Evolutionary conservation across 1,140 invertebrate genomes (phyloP), one percentile per base, ranked within the genome.

Genomic region (Plodia interpunctella): DNA sequence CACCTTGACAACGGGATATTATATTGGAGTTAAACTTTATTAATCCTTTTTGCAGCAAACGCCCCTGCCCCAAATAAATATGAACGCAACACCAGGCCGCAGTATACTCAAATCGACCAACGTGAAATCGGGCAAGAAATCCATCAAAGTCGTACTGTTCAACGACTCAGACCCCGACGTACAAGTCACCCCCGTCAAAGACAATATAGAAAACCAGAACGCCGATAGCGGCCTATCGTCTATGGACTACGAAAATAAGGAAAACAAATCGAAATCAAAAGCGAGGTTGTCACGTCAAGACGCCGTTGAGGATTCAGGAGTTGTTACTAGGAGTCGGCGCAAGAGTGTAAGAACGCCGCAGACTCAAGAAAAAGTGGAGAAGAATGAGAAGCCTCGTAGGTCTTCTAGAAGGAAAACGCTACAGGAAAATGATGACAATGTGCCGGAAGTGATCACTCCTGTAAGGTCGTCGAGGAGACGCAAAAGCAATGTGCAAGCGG

Each of bases 141-240:
- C 76, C 0, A 71, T 80, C 10, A 87, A 85, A 65, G 61, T 77
- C 0, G 83, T 87, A 0, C 60, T 87, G 0, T 87, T 87, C 55
- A 63, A 81, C 44, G 63, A 71, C 1, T 71, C 70, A 0, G 66
- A 76, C n/a, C 20, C 57, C 0, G 72, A 80, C 21, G 25, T 56
- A 32, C 35, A 64, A 11, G 61, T 75, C 20, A 28, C 25, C 5
- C 6, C 19, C 5, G 51, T 21, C 20, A 11, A 53, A 53, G 20
- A 20, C 10, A 51, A n/a, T 53, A 13, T 4, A 13, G 51, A 53
- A 20, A 20, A 21, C 11, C 35, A 38, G 13, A 64, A 60, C 15
- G 44, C 25, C 9, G 68, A 73, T 11, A 71, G 59, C 10, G 66
- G 60, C 5, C 20, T 71, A 25, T 72, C 62, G 0, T 60, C 60